These are phyloP conservation scores for Lamellibrachia columna DNA, from an alignment of 2,888 invertebrate genomes.

Conservation along the genomic window DNA sequence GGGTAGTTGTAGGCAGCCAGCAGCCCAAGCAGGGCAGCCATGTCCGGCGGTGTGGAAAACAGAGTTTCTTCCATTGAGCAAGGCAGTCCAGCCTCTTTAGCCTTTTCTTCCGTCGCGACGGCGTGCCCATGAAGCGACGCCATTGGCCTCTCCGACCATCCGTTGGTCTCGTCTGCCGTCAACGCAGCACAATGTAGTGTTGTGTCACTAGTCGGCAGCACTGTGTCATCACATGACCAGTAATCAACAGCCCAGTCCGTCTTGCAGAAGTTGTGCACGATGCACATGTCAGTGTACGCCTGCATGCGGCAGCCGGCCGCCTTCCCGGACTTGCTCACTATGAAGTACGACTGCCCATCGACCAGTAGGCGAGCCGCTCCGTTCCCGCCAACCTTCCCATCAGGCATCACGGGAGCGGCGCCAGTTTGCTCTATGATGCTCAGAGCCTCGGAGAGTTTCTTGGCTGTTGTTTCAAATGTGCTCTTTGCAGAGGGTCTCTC, in stretches of 20 bases:
- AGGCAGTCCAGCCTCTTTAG: constrained; percentile 31
- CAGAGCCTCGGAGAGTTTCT: constrained; percentile 33
- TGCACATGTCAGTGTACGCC: constrained; percentile 33
- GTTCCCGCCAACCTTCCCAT: constrained; percentile 41
- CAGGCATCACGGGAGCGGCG: constrained; percentile 39
- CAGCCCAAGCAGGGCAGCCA: constrained; percentile 34
- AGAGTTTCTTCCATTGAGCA: constrained; percentile 38
- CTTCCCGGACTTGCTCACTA: constrained; percentile 42
- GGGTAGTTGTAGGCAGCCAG: constrained; percentile 35
- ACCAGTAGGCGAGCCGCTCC: constrained; percentile 27
- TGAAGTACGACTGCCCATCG: constrained; percentile 22
- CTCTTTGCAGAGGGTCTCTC: background rate
- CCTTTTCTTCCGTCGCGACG: constrained; percentile 36
- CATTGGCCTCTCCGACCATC: constrained; percentile 29
- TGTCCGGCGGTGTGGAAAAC: constrained; percentile 39
- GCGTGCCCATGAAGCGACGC: constrained; percentile 40
- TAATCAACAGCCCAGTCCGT: constrained; percentile 35
- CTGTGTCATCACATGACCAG: constrained; percentile 7
- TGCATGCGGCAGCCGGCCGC: constrained; percentile 27
- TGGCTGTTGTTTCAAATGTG: constrained; percentile 19
- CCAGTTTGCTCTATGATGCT: constrained; percentile 36
- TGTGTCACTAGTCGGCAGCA: constrained; percentile 41
- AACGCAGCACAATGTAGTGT: constrained; percentile 37
- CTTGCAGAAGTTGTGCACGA: constrained; percentile 35
- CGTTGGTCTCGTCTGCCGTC: background rate